Conservation (phyloP, 1,140 invertebrate species). For the Trichogramma pretiosum region DNA sequence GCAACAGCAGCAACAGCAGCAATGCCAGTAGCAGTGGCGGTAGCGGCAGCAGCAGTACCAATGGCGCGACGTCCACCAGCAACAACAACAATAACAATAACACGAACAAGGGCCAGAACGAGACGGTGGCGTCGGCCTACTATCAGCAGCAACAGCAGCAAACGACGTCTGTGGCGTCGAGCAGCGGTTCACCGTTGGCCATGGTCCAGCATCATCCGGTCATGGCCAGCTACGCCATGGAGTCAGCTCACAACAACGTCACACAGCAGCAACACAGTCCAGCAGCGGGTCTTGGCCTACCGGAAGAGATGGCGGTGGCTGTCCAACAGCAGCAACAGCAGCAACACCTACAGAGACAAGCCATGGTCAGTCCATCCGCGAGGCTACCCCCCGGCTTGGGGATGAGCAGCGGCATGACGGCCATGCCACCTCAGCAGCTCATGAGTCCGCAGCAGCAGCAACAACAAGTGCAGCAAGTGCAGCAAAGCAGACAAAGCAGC, state of each 20-base stretch:
- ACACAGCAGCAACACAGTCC: too few species aligned
- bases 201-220: slow-evolving; percentile 2
- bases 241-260: too few species aligned
- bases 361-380: too few species aligned
- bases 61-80: too few species aligned
- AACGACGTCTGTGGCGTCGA: neutral
- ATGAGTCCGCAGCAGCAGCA: slow-evolving; percentile 14
- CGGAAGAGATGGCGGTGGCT: neutral
- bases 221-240: neutral
- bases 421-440: too few species aligned
- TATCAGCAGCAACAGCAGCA: neutral
- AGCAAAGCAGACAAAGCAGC: slow-evolving; percentile 23
- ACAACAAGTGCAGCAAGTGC: slow-evolving; percentile 9
- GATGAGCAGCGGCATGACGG: too few species aligned
- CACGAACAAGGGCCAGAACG: too few species aligned
- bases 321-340: slow-evolving; percentile 13
- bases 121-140: too few species aligned
- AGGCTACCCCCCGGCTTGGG: too few species aligned
- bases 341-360: too few species aligned
- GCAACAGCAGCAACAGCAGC: neutral
- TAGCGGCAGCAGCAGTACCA: neutral
- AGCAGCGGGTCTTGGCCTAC: neutral
- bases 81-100: too few species aligned
- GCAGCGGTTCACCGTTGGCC: neutral
- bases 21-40: neutral